These are phyloP conservation scores for Cantharis lateralis DNA, from an alignment of 2,888 invertebrate genomes.

Conservation along the genomic window DNA sequence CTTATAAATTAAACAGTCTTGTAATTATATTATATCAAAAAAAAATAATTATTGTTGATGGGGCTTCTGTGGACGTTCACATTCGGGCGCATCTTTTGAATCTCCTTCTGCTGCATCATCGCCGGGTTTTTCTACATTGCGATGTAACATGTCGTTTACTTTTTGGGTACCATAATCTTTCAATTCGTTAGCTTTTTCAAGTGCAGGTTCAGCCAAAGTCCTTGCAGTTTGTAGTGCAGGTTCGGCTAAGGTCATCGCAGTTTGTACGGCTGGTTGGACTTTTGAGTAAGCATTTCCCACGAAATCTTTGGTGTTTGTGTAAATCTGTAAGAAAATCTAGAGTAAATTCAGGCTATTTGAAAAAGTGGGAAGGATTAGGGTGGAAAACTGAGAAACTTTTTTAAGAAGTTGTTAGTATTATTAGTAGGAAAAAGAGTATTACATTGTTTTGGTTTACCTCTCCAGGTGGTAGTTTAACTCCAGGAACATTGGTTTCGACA, in stretches of 20 bases:
- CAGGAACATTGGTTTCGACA: slow-evolving; percentile 61
- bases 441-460: slow-evolving; percentile 52
- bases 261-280: slow-evolving; percentile 36
- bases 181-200: slow-evolving; percentile 43
- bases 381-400: background rate
- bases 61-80: background rate
- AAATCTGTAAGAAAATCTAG: slow-evolving; percentile 53
- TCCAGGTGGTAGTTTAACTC: slow-evolving; percentile 61
- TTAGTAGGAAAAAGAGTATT: background rate
- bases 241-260: slow-evolving; percentile 29
- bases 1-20: background rate
- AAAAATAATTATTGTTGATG: background rate
- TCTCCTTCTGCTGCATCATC: background rate
- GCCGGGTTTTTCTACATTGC: background rate
- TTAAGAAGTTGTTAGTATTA: background rate
- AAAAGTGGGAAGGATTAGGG: background rate
- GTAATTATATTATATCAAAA: background rate
- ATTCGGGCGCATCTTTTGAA: background rate
- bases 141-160: slow-evolving; percentile 45
- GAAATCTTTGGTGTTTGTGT: slow-evolving; percentile 53
- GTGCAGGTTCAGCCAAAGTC: slow-evolving; percentile 41
- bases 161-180: slow-evolving; percentile 46
- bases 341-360: slow-evolving; percentile 35
- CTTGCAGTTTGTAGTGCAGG: slow-evolving; percentile 18
- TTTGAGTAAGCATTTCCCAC: slow-evolving; percentile 38